Percentiles rank a stretch among this genome's conserved stretches.
Evolutionary conservation across 1,140 invertebrate species (phyloP).

Genomic region (Drosophila tristis): DNA sequence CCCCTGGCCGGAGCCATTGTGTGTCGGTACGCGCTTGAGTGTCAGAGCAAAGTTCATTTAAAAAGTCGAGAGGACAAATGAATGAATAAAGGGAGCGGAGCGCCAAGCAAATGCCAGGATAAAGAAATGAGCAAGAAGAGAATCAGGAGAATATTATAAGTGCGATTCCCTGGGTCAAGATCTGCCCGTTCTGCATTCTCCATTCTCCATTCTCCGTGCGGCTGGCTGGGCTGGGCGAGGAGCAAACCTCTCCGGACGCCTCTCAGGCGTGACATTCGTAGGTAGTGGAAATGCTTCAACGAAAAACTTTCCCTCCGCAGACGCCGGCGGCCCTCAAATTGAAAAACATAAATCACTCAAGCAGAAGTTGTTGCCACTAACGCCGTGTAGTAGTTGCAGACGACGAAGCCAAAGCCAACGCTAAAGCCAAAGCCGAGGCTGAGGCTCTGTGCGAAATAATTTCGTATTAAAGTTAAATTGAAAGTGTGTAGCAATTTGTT

Average conservation of each 20-base stretch:
- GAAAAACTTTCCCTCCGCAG: slow-evolving; percentile 31
- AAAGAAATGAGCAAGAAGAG: slow-evolving; percentile 44
- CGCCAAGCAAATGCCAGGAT: slow-evolving; percentile 35
- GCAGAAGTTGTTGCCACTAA: slow-evolving; percentile 66
- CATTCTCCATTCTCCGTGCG: neutral
- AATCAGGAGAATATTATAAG: slow-evolving; percentile 40
- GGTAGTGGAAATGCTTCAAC: slow-evolving; percentile 41
- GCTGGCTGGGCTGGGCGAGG: slow-evolving; percentile 14
- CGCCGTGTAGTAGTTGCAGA: slow-evolving; percentile 11
- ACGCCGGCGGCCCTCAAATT: slow-evolving; percentile 58
- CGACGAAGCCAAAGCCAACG: slow-evolving; percentile 3
- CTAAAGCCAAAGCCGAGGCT: slow-evolving; percentile 4
- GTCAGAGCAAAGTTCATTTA: slow-evolving; percentile 72
- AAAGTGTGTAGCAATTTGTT: slow-evolving; percentile 82
- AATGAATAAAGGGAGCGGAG: slow-evolving; percentile 67
- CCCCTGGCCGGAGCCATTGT: slow-evolving; percentile 11
- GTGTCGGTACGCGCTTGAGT: slow-evolving; percentile 33
- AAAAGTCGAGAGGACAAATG: slow-evolving; percentile 79
- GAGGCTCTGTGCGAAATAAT: slow-evolving; percentile 63
- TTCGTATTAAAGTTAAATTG: slow-evolving; percentile 78
- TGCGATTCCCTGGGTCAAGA: slow-evolving; percentile 63
- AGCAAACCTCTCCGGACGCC: slow-evolving; percentile 7
- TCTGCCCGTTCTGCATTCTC: neutral
- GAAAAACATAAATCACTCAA: slow-evolving; percentile 82
- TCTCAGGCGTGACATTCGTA: slow-evolving; percentile 57